Percentiles rank a stretch among this genome's conserved stretches.
Conservation (phyloP, 2,113 vertebrate species). For the Sprattus sprattus region DNA sequence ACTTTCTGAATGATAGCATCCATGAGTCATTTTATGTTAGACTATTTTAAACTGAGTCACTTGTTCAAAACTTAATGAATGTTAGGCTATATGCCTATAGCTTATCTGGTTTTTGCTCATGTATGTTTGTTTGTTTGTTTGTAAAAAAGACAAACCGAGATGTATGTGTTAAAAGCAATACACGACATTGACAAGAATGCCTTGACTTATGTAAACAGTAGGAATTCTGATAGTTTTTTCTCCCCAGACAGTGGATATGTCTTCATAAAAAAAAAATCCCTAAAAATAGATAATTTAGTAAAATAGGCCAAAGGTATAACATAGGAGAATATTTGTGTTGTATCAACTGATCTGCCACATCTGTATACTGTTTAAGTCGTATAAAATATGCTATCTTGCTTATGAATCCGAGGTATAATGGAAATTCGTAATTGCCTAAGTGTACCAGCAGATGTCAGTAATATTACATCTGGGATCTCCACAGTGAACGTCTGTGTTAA, state of each 20-base stretch:
- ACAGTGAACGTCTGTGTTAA: not conserved
- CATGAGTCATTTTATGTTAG: not conserved
- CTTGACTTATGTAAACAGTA: not conserved
- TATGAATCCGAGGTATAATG: not conserved
- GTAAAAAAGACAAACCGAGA: not conserved
- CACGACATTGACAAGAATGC: not conserved
- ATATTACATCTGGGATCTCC: not conserved
- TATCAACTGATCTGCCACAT: not conserved
- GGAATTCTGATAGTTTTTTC: not conserved
- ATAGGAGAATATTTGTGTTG: not conserved
- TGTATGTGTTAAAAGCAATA: not conserved
- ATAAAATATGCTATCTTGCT: not conserved
- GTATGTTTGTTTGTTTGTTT: not conserved
- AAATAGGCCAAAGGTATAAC: not conserved
- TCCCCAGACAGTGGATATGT: not conserved
- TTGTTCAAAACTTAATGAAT: not conserved
- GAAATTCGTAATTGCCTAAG: not conserved
- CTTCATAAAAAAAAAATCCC: not conserved
- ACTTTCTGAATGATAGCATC: not conserved
- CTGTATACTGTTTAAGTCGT: too few species aligned
- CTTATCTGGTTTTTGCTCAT: not conserved
- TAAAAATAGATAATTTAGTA: too few species aligned
- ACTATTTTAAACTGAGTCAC: not conserved
- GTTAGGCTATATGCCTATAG: not conserved
- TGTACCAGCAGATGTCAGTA: slow-evolving; percentile 36